These are phyloP conservation scores for Zygogramma bicolorata DNA, from an alignment of 2,888 invertebrate genomes.

Conservation along the genomic window DNA sequence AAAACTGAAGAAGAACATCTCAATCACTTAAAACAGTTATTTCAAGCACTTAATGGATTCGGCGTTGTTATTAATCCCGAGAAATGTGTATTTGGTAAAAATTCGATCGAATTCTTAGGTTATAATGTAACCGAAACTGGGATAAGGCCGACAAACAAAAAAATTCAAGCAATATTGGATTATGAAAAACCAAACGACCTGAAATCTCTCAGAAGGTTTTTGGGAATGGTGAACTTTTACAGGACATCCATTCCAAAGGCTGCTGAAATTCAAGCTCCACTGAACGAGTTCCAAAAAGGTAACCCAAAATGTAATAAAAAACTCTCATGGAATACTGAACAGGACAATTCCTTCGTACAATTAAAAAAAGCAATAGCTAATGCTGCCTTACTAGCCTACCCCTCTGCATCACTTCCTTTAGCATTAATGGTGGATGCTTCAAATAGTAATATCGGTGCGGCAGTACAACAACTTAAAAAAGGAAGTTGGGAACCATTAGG, in stretches of 20 bases:
- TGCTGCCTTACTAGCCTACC: neutral
- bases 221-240: slow-evolving; percentile 24
- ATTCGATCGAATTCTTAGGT: neutral
- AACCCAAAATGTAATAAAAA: slow-evolving; percentile 15
- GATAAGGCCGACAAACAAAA: neutral
- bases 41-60: neutral
- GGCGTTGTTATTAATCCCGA: neutral
- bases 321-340: neutral
- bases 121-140: neutral
- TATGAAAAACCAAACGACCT: too few relatives aligned
- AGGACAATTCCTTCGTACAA: too few relatives aligned
- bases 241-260: slow-evolving; percentile 10
- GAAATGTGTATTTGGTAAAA: neutral
- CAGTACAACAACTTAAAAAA: neutral
- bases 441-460: neutral
- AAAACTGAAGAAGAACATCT: too few relatives aligned
- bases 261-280: slow-evolving; percentile 21
- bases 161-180: too few relatives aligned
- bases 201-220: too few relatives aligned
- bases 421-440: slow-evolving; percentile 9
- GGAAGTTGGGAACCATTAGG: slow-evolving; percentile 1
- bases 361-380: too few relatives aligned
- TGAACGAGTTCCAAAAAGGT: slow-evolving; percentile 13
- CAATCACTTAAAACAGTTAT: neutral
- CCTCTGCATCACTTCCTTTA: neutral